A percentile compares a stretch with the other conserved stretches of the same genome.
These are phyloP conservation scores for Betta splendens DNA, from an alignment of 2,797 vertebrate genomes.

Conservation along the genomic window DNA sequence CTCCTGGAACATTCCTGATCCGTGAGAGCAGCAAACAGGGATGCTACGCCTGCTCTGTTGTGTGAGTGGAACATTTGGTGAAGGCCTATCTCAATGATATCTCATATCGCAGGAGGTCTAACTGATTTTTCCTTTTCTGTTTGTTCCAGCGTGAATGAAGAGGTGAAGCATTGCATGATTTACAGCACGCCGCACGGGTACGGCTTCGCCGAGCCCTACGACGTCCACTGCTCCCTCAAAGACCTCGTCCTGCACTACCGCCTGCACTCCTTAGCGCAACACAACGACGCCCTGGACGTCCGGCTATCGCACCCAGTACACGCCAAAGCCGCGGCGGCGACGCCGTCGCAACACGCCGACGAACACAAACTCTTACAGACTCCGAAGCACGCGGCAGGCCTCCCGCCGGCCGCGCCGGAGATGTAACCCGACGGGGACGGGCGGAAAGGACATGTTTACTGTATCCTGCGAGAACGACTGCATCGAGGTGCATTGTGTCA, in stretches of 20 bases:
- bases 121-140: background rate
- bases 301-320: conserved; percentile 93
- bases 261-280: conserved; percentile 93
- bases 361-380: conserved; percentile 80
- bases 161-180: conserved; percentile 97
- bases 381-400: conserved; percentile 73
- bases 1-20: conserved; percentile 93
- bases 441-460: conserved; percentile 68
- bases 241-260: conserved; percentile 97
- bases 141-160: conserved; percentile 87
- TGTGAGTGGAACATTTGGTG: conserved; percentile 69
- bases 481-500: conserved; percentile 72
- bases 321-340: conserved; percentile 53
- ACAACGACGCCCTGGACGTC: conserved; percentile 96
- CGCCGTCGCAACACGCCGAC: conserved; percentile 66
- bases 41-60: conserved; percentile 84
- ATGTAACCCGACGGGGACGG: conserved; percentile 63
- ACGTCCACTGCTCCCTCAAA: conserved; percentile 92
- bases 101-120: background rate
- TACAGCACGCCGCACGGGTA: conserved; percentile 93
- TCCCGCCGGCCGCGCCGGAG: conserved; percentile 75
- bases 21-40: conserved; percentile 93
- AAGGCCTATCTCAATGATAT: background rate
- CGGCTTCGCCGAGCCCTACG: conserved; percentile 95
- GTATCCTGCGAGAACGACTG: conserved; percentile 69